Evolutionary conservation across 2,113 vertebrate genomes (phyloP).

Genomic region (Epinephelus fuscoguttatus): DNA sequence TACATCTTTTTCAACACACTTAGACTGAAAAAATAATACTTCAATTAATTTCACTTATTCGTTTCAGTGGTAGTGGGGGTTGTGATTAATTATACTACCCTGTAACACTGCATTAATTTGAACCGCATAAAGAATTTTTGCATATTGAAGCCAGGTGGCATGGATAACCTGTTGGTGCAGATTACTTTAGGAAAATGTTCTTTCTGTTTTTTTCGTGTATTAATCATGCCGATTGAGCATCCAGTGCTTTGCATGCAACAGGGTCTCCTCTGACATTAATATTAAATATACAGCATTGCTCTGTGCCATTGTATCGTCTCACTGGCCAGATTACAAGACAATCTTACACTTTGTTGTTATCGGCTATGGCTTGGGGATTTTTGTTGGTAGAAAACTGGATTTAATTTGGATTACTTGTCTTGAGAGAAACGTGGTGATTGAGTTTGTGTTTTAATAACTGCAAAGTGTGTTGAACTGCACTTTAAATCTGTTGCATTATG

Average conservation of each 20-base stretch:
- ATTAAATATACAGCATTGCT: slow-evolving; percentile 44
- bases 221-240: slow-evolving; percentile 4
- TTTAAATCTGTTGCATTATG: slow-evolving; percentile 8
- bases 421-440: not conserved
- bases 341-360: not conserved
- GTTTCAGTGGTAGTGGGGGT: not conserved
- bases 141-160: not conserved
- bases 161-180: slow-evolving; percentile 64
- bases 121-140: not conserved
- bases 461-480: not conserved
- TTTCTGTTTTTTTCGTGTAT: not conserved
- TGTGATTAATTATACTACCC: not conserved
- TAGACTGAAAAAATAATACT: not conserved
- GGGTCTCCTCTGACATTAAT: slow-evolving; percentile 71
- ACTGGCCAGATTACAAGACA: not conserved
- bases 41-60: not conserved
- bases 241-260: slow-evolving; percentile 80
- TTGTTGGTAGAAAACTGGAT: not conserved
- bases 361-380: not conserved
- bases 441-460: not conserved
- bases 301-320: not conserved
- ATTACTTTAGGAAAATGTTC: slow-evolving; percentile 5
- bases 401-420: not conserved
- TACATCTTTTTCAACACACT: not conserved
- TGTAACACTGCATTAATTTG: not conserved